Conservation (phyloP, 2,113 vertebrate species). For the Eulemur macaco region DNA sequence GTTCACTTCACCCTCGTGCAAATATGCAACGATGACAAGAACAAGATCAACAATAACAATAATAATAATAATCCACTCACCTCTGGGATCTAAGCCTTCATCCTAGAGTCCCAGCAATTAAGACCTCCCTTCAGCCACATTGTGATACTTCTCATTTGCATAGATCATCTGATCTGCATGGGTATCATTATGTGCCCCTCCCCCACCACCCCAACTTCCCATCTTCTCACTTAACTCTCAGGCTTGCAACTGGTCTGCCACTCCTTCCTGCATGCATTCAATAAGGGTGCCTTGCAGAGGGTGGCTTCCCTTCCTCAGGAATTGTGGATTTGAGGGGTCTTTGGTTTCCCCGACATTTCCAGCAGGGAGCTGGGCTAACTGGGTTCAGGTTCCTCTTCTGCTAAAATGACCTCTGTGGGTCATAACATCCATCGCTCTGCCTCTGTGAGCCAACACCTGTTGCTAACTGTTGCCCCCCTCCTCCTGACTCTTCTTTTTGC, state of each 20-base stretch:
- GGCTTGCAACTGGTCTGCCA: background rate
- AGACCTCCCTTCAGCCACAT: background rate
- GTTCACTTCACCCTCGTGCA: background rate
- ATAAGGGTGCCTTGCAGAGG: background rate
- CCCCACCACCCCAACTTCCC: background rate
- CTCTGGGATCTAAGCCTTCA: background rate
- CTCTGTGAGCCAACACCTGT: too few species aligned
- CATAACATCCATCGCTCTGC: background rate
- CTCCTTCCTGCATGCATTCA: background rate
- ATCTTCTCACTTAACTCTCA: background rate
- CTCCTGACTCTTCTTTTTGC: background rate
- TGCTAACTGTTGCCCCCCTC: background rate
- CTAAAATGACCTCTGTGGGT: background rate
- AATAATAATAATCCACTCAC: background rate
- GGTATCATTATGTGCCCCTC: background rate
- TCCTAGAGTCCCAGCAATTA: background rate
- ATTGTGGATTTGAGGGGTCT: background rate
- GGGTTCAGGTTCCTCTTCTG: background rate
- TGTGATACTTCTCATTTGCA: background rate
- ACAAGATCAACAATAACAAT: background rate
- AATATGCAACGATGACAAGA: accelerated
- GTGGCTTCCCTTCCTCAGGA: background rate
- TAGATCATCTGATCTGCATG: background rate
- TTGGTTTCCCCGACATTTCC: background rate
- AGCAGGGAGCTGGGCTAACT: background rate